These are phyloP conservation scores for Cosmorhoe ocellata DNA, from an alignment of 2,888 invertebrate genomes.

Conservation along the genomic window DNA sequence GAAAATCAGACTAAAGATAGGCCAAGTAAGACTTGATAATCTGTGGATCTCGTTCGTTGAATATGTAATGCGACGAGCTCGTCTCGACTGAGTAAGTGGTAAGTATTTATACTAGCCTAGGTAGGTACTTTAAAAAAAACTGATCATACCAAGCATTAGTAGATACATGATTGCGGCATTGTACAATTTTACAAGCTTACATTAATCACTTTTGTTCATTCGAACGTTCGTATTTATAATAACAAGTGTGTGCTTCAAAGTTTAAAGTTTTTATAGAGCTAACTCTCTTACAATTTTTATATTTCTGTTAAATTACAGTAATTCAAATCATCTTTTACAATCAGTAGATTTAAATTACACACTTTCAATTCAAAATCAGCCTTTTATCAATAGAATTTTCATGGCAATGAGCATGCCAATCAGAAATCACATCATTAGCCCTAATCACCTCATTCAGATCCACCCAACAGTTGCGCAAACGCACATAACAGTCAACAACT, in stretches of 20 bases:
- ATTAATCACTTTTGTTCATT: no score
- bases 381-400: constrained; percentile 14
- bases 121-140: no score
- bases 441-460: constrained; percentile 31
- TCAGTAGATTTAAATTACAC: constrained; percentile 13
- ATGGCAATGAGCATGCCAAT: constrained; percentile 28
- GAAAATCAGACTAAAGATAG: constrained; percentile 13
- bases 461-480: constrained; percentile 25
- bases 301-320: no score
- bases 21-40: constrained; percentile 20
- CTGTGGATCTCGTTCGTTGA: constrained; percentile 19
- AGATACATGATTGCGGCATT: no score
- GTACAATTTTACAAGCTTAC: no score
- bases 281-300: no score
- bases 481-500: constrained; percentile 16
- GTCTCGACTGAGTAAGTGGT: constrained; percentile 10
- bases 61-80: constrained; percentile 16
- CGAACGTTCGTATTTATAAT: no score
- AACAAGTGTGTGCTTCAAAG: no score
- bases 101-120: not conserved
- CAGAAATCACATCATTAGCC: constrained; percentile 32
- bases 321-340: not conserved
- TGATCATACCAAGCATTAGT: no score
- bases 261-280: no score
- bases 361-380: constrained; percentile 13